Conservation (phyloP, 2,888 invertebrate genomes). For the Stenchaetothrips biformis region DNA sequence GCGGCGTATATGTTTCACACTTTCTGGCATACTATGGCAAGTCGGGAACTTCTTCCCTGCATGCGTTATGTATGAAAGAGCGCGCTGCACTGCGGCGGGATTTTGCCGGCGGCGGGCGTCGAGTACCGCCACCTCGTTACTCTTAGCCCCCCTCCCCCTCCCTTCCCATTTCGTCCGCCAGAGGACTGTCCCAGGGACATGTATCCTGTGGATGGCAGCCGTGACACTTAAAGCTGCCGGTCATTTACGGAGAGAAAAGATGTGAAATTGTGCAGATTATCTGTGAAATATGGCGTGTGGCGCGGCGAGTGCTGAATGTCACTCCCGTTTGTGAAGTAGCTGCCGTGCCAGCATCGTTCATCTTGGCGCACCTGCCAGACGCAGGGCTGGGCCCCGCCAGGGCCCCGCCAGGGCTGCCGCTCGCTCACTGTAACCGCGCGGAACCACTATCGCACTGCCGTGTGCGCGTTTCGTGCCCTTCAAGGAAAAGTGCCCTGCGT, state of each 20-base stretch:
- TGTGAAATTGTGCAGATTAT: conserved; percentile 12
- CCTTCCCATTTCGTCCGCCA: background rate
- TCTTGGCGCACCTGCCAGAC: conserved; percentile 7
- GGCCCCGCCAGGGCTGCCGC: background rate
- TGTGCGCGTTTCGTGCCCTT: too few species aligned
- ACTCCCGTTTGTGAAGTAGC: conserved; percentile 18
- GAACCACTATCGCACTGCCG: too few species aligned
- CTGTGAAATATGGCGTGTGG: background rate
- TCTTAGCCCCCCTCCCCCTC: background rate
- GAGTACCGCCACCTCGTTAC: background rate
- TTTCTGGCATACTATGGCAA: too few species aligned
- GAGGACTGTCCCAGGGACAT: background rate
- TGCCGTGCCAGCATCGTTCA: background rate
- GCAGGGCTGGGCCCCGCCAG: background rate
- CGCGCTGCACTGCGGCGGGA: background rate
- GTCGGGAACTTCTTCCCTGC: too few species aligned
- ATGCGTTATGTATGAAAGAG: too few species aligned
- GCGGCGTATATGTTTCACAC: too few species aligned
- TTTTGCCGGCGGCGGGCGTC: background rate
- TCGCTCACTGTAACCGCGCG: background rate
- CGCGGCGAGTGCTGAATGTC: conserved; percentile 19
- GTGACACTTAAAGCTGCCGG: conserved; percentile 20
- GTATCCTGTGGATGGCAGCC: background rate
- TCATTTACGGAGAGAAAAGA: conserved; percentile 25
- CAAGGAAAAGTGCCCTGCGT: too few species aligned